These are phyloP conservation scores for Drosophila mimetica DNA, from an alignment of 2,888 invertebrate species.

Conservation along the genomic window DNA sequence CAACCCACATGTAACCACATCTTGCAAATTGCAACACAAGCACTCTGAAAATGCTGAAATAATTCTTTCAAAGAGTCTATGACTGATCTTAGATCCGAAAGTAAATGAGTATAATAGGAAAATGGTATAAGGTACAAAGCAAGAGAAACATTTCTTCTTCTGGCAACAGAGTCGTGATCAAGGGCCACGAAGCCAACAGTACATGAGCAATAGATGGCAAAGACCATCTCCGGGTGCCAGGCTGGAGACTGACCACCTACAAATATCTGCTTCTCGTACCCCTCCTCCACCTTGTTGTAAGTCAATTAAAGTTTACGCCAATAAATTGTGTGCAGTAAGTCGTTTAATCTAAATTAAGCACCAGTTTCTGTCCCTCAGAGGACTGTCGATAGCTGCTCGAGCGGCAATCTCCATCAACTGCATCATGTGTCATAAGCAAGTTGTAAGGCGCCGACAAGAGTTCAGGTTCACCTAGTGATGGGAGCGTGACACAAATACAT, in stretches of 20 bases:
- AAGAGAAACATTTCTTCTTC: slow-evolving; percentile 4
- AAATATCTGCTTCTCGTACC: slow-evolving; percentile 55
- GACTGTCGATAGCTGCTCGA: slow-evolving; percentile 45
- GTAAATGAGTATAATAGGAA: slow-evolving; percentile 28
- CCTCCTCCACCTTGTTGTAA: slow-evolving; percentile 48
- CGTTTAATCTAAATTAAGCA: slow-evolving; percentile 82
- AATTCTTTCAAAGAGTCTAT: neutral
- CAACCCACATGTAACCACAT: slow-evolving; percentile 40
- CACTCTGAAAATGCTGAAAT: slow-evolving; percentile 47
- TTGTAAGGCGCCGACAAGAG: slow-evolving; percentile 81
- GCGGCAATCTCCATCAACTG: slow-evolving; percentile 77
- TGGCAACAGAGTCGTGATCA: slow-evolving; percentile 82
- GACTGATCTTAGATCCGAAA: slow-evolving; percentile 46
- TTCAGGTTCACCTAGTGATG: slow-evolving; percentile 13
- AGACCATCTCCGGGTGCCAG: neutral
- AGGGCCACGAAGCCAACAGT: slow-evolving; percentile 66
- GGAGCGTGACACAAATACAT: slow-evolving; percentile 14
- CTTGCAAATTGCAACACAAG: slow-evolving; percentile 53
- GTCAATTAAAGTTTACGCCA: slow-evolving; percentile 81
- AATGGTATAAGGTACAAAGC: slow-evolving; percentile 16
- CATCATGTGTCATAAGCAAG: slow-evolving; percentile 83
- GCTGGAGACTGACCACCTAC: slow-evolving; percentile 46
- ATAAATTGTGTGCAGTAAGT: slow-evolving; percentile 81
- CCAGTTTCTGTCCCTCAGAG: slow-evolving; percentile 30
- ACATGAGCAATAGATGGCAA: slow-evolving; percentile 21